Conservation (phyloP, 2,888 invertebrate species). For the Noctua janthina region DNA sequence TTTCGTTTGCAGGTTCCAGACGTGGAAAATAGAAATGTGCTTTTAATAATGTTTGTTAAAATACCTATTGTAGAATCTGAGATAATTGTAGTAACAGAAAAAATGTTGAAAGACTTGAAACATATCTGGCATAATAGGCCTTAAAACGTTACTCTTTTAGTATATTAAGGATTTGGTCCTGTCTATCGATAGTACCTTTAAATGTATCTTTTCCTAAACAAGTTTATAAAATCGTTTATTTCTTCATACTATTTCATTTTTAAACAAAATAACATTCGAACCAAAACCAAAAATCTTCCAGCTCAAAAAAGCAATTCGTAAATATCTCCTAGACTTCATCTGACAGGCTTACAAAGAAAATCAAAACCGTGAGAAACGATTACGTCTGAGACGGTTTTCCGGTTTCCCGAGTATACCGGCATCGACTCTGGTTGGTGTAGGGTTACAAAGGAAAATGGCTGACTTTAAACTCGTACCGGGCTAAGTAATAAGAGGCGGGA, state of each 20-base stretch:
- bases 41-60: not conserved
- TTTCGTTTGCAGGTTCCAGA: not conserved
- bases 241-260: not conserved
- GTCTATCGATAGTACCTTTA: too few relatives aligned
- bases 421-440: slow-evolving; percentile 71
- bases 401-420: slow-evolving; percentile 65
- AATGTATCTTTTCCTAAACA: too few relatives aligned
- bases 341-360: slow-evolving; percentile 53
- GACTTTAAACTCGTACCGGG: slow-evolving; percentile 53
- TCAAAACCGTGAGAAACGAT: slow-evolving; percentile 60
- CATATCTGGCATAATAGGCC: too few relatives aligned
- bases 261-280: not conserved
- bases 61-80: not conserved
- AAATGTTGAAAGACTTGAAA: not conserved
- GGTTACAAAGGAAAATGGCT: slow-evolving; percentile 76
- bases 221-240: not conserved
- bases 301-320: not conserved
- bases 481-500: slow-evolving; percentile 40
- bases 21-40: not conserved
- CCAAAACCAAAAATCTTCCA: not conserved
- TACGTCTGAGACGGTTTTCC: slow-evolving; percentile 55
- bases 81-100: not conserved
- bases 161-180: too few relatives aligned
- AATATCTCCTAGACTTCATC: slow-evolving; percentile 12
- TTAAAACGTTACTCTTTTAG: too few relatives aligned